Conservation (phyloP, 2,888 invertebrate genomes). For the Peribatodes rhomboidaria region DNA sequence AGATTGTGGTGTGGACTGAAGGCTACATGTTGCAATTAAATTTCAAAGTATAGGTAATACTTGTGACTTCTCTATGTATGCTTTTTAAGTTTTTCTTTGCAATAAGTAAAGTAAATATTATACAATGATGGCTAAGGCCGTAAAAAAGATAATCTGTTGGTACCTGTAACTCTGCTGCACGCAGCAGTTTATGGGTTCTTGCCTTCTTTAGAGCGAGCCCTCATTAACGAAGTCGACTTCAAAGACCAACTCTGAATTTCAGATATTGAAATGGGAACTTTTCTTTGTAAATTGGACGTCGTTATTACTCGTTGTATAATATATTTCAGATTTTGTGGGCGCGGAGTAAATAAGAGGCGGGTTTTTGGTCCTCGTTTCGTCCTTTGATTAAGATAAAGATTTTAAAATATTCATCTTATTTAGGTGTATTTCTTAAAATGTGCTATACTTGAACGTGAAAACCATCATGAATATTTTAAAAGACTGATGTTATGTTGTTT, state of each 20-base stretch:
- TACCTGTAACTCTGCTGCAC: not conserved
- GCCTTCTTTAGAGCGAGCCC: slow-evolving; percentile 38
- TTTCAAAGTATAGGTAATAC: too few species aligned
- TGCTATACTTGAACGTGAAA: slow-evolving; percentile 1
- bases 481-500: too few species aligned
- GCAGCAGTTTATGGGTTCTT: slow-evolving; percentile 6
- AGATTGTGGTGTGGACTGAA: too few species aligned
- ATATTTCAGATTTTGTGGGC: slow-evolving; percentile 55
- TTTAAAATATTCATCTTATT: slow-evolving; percentile 14
- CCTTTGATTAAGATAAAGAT: slow-evolving; percentile 29
- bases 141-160: too few species aligned
- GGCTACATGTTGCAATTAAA: too few species aligned
- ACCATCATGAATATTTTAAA: too few species aligned
- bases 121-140: too few species aligned
- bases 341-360: slow-evolving; percentile 44
- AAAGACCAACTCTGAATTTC: slow-evolving; percentile 53
- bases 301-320: slow-evolving; percentile 72
- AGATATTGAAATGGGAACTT: slow-evolving; percentile 63
- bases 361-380: slow-evolving; percentile 13
- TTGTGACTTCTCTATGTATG: too few species aligned
- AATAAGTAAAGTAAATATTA: too few species aligned
- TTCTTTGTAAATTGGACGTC: slow-evolving; percentile 74
- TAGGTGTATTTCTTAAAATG: not conserved
- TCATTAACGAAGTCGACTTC: slow-evolving; percentile 60
- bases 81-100: too few species aligned